Base-by-base conservation (phyloP, 1,140 invertebrate species). In the Drosophila sp. region DNA sequence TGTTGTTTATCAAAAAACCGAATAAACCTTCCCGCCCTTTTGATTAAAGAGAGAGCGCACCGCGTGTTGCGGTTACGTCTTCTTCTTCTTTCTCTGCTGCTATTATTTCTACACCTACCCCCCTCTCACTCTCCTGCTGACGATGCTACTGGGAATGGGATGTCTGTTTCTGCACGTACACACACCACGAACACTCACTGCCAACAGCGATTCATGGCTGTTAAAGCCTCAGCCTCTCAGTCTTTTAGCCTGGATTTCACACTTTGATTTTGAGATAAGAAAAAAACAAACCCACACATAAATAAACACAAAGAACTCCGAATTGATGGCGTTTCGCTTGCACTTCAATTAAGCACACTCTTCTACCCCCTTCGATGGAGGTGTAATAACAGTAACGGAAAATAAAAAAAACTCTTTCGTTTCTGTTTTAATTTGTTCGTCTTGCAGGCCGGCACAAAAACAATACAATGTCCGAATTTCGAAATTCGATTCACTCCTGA, bases 361-460 rank as follows among this genome's bases (percentile, higher is more conserved):
- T 10, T 50, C 23, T 25, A 25, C 23, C 23, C 44, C 27, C 44
- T 47, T 47, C 25, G 25, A 27, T 33, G 61, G 41, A 44, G 61
- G 41, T 23, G 17, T 10, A 25, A 38, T 75, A 56, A 35, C 55
- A 67, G 75, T 66, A 65, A 67, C 67, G 58, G 65, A 66, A 67
- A 64, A 17, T 17, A 63, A 71, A 70, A 76, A 83, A 70, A 61
- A 33, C 8, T 61, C 70, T 76, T 70, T 75, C 74, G 62, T 50
- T 50, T 50, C 44, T 25, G 80, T 64, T 50, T 84, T 70, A 29
- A 54, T 76, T 69, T 25, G 27, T 56, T 77, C 66, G 70, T 60
- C 76, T 70, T 70, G 60, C 72, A 76, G 56, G 79, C 83, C 83
- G 83, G 83, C 76, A 81, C 69, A 69, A 82, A 85, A 70, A 85